Conservation (phyloP, 2,888 invertebrate species). For the Tachina lurida region DNA sequence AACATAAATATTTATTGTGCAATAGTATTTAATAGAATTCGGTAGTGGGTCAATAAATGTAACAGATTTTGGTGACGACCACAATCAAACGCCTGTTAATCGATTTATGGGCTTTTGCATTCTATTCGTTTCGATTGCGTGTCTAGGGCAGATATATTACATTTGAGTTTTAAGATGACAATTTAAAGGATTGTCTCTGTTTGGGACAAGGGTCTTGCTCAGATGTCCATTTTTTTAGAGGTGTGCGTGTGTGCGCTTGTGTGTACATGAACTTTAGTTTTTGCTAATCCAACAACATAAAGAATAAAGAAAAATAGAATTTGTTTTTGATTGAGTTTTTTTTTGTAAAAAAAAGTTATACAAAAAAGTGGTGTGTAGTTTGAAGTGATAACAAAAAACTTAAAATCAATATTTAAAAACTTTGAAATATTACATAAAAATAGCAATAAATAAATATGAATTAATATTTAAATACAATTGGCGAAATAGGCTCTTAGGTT, state of each 20-base stretch:
- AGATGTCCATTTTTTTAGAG: too few relatives aligned
- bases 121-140: slow-evolving; percentile 47
- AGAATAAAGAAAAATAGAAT: too few relatives aligned
- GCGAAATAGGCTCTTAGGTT: too few relatives aligned
- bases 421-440: too few relatives aligned
- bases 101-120: slow-evolving; percentile 57
- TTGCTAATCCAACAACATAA: neutral
- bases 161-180: slow-evolving; percentile 1
- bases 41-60: slow-evolving; percentile 52
- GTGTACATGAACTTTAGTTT: slow-evolving; percentile 22
- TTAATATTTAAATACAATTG: too few relatives aligned
- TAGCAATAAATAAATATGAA: too few relatives aligned
- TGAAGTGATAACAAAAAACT: too few relatives aligned
- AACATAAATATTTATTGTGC: slow-evolving; percentile 28
- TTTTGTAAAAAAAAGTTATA: too few relatives aligned
- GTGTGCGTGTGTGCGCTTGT: neutral
- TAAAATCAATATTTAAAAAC: too few relatives aligned
- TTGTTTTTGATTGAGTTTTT: too few relatives aligned
- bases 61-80: slow-evolving; percentile 46
- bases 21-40: neutral
- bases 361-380: too few relatives aligned
- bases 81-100: slow-evolving; percentile 60
- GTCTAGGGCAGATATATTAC: slow-evolving; percentile 45
- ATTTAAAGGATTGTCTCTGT: slow-evolving; percentile 54
- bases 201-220: neutral